Conservation (phyloP, 2,113 vertebrate genomes). For the Rhinichthys klamathensis region DNA sequence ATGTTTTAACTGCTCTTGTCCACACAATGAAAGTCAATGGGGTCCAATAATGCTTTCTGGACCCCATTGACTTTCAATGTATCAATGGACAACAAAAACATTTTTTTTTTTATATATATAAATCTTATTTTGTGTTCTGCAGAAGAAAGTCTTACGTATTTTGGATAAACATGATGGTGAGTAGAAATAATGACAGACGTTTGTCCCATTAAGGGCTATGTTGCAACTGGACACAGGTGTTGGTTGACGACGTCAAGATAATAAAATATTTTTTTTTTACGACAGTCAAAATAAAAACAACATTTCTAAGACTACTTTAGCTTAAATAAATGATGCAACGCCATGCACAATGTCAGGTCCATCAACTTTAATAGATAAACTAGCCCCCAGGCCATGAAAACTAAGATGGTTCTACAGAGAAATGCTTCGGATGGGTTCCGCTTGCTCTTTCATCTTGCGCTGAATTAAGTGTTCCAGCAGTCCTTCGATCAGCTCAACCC, state of each 20-base stretch:
- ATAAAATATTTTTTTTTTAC: not conserved
- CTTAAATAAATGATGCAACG: constrained; percentile 26
- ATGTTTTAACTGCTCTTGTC: not conserved
- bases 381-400: constrained; percentile 18
- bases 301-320: not conserved
- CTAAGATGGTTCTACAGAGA: constrained; percentile 10
- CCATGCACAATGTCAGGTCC: constrained; percentile 10
- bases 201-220: not conserved
- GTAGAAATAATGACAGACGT: not conserved
- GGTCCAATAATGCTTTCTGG: not conserved
- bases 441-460: constrained; percentile 5
- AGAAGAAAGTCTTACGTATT: too few relatives aligned
- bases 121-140: too few relatives aligned
- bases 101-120: too few relatives aligned
- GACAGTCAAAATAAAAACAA: not conserved
- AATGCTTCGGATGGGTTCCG: not conserved
- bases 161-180: not conserved
- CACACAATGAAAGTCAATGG: not conserved
- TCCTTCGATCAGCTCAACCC: constrained; percentile 27
- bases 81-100: too few relatives aligned
- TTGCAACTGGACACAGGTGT: not conserved
- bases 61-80: not conserved
- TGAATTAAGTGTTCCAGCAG: constrained; percentile 24
- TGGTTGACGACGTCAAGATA: not conserved
- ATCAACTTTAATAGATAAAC: constrained; percentile 37